Evolutionary conservation across 92 coral and sea anemone genomes (phyloP), one percentile per base, ranked within the genome.

Genomic region (Hydrozoanthus gracilis): DNA sequence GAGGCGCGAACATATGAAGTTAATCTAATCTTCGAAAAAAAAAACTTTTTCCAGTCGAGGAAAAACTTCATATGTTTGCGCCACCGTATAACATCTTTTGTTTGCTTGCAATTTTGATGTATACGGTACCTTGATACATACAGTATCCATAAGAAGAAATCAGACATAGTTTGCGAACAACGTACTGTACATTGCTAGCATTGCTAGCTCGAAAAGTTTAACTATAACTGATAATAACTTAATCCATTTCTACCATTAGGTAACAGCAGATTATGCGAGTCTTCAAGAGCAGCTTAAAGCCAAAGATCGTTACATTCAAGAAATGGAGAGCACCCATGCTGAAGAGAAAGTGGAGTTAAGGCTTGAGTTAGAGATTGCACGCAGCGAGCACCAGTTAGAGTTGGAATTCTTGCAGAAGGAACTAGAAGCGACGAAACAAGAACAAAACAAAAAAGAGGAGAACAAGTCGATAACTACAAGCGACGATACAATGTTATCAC

Each of bases 301-400:
- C 8, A 91, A 92, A 76, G 98, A 95, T 83, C 83, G 79, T 8
- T 91, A 87, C 72, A 87, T 92, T 50, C 86, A 90, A 61, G 95
- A 95, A 15, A 90, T 90, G 94, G 93, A 93, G 89, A 88, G 78
- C 51, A 77, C 89, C 48, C 88, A 91, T 65, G 82, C 82, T 6
- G 95, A 95, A 67, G 94, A 91, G 70, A 90, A 90, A 62, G 83
- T 91, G 78, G 87, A 89, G 65, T 87, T 95, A 76, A 89, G 91
- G 51, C 88, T 92, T 18, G 99, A 96, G 61, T 85, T 96, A 27
- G 99, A 96, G 49, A 92, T 93, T 60, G 71, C 92, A n/a, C 92
- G 88, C 83, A 96, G 96, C 51, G 97, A 96, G 62, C 88, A 93
- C 60, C 95, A 95, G 73, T 87, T 96, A 69, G 97, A 96, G 45